Conservation (phyloP, 2,113 vertebrate genomes). For the Tauraco erythrolophus region DNA sequence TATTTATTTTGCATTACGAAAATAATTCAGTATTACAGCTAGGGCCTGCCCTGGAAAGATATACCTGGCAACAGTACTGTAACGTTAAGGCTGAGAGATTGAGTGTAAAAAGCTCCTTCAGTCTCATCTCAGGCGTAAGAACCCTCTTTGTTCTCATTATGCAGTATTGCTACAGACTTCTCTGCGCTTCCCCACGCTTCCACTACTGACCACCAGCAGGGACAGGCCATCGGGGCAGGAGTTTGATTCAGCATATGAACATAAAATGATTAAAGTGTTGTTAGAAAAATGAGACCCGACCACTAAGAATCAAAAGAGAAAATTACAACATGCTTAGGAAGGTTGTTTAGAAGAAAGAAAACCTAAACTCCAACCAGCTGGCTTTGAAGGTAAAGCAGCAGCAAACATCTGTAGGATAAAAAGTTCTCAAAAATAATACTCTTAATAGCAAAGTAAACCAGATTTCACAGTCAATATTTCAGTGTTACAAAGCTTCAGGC, state of each 20-base stretch:
- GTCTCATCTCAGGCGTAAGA: not conserved
- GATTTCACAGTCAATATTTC: not conserved
- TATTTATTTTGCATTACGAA: not conserved
- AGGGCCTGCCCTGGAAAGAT: not conserved
- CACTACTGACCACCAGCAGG: not conserved
- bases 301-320: not conserved
- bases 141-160: not conserved
- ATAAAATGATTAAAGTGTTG: not conserved
- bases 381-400: not conserved
- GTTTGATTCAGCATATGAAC: not conserved
- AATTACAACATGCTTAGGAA: not conserved
- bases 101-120: not conserved
- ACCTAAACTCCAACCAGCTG: not conserved
- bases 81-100: not conserved
- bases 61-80: not conserved
- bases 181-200: not conserved
- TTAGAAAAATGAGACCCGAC: not conserved
- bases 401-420: not conserved
- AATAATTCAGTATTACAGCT: not conserved
- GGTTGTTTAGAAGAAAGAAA: not conserved
- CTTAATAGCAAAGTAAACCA: not conserved
- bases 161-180: not conserved
- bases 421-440: not conserved
- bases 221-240: not conserved
- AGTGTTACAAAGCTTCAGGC: not conserved